Base-by-base conservation (phyloP, 2,888 invertebrate genomes). In the Tetranychus piercei region DNA sequence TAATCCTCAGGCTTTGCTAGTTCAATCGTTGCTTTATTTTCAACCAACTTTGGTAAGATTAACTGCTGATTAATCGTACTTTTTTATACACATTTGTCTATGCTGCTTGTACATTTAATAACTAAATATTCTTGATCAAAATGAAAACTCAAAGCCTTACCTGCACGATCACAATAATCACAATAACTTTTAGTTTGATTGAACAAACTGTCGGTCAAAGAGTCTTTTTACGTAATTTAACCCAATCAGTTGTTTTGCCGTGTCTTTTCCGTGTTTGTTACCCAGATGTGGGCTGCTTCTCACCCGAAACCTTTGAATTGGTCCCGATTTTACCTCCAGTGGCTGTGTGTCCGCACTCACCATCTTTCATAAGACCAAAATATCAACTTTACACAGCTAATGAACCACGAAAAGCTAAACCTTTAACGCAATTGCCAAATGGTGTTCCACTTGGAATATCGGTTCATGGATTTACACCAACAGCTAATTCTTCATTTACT, bases 321-420 rank as follows among this genome's bases (percentile, higher is more conserved):
- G 20, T 69, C 11, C 69, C 69, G 1, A 69, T 69, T 69, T 20
- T 69, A 69, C 69, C 69, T 18, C 69, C 69, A 6, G 69, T 69
- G 1, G 22, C 69, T 11, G 69, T 69, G 6, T 69, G 69, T 22
- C 69, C 69, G 1, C 69, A 69, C 23, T n/a, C 69, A 69, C 69
- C 69, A 11, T 18, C 20, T 5, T 69, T 69, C 1, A 69, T 69
- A 5, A 18, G 34, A 6, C 20, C 69, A 11, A 69, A 69, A 20
- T 69, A 23, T 69, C 69, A 69, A 22, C 22, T 69, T 69, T 69
- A 69, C 34, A 23, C 11, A 18, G 34, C 20, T 23, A 22, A 69
- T 69, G 22, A n/a, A 6, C n/a, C 20, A 20, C 9, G 34, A 11
- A 20, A 6, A 23, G 22, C 69, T 11, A 18, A 11, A 20, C 69